phyloP scores from a whole-genome alignment of 1,140 invertebrate genomes.

The Pectinophora gossypiella region DNA sequence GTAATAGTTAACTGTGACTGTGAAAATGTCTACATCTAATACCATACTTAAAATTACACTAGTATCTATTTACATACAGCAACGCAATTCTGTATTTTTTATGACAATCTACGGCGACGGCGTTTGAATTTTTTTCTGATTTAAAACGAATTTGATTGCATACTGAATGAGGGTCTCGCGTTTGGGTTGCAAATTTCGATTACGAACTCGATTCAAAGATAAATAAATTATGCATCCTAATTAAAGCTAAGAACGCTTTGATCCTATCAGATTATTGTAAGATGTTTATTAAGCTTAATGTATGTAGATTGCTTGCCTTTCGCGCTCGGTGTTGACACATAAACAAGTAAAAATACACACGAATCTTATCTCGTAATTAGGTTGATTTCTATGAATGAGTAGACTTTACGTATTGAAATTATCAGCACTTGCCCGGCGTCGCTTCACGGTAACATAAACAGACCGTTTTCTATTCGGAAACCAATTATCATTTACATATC shows the following conservation, averaged over 20 bases:
- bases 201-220: not conserved
- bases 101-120: not conserved
- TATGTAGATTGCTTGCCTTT: no score
- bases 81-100: no score
- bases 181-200: constrained; percentile 9
- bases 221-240: not conserved
- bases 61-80: no score
- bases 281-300: no score
- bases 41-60: no score
- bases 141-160: constrained; percentile 40
- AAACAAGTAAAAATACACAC: no score
- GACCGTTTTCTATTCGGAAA: constrained; percentile 61
- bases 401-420: constrained; percentile 20
- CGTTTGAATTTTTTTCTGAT: not conserved
- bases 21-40: no score
- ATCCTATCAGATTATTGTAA: not conserved
- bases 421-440: constrained; percentile 38
- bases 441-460: constrained; percentile 47
- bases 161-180: constrained; percentile 35
- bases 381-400: not conserved
- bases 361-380: not conserved
- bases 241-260: not conserved
- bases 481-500: constrained; percentile 73
- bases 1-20: no score
- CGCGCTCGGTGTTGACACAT: no score